Percentiles rank a stretch among this genome's conserved stretches.
Evolutionary conservation across 1,140 invertebrate genomes (phyloP).

Genomic region (Forficula auricularia): DNA sequence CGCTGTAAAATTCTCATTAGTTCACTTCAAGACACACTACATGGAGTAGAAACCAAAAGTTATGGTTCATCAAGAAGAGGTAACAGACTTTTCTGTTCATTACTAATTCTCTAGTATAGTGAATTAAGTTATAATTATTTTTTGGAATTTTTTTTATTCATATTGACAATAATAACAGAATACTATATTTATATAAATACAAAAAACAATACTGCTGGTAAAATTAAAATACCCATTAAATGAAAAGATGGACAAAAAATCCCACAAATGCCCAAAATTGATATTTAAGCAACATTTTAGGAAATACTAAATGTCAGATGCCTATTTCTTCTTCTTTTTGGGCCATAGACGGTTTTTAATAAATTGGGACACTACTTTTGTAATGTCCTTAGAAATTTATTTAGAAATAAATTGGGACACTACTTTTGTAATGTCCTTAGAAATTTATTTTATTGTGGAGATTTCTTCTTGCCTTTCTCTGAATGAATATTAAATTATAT

Average conservation of each 20-base stretch:
- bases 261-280: too few relatives aligned
- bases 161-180: constrained; percentile 2
- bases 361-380: too few relatives aligned
- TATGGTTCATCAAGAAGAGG: constrained; percentile 56
- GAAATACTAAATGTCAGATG: too few relatives aligned
- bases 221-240: not conserved
- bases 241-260: not conserved
- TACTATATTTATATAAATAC: not conserved
- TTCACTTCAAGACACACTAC: constrained; percentile 88
- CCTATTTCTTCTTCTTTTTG: too few relatives aligned
- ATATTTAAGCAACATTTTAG: too few relatives aligned
- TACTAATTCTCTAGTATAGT: not conserved
- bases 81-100: constrained; percentile 17
- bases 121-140: not conserved
- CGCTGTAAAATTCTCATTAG: constrained; percentile 95
- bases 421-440: too few relatives aligned
- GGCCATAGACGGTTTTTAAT: too few relatives aligned
- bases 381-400: too few relatives aligned
- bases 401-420: too few relatives aligned
- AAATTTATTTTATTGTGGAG: too few relatives aligned
- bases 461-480: too few relatives aligned
- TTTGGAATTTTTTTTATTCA: constrained; percentile 7
- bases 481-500: too few relatives aligned
- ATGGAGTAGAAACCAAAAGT: constrained; percentile 92
- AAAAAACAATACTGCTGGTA: not conserved